Evolutionary conservation across 2,797 vertebrate genomes (phyloP).

Genomic region (Mastacembelus armatus): DNA sequence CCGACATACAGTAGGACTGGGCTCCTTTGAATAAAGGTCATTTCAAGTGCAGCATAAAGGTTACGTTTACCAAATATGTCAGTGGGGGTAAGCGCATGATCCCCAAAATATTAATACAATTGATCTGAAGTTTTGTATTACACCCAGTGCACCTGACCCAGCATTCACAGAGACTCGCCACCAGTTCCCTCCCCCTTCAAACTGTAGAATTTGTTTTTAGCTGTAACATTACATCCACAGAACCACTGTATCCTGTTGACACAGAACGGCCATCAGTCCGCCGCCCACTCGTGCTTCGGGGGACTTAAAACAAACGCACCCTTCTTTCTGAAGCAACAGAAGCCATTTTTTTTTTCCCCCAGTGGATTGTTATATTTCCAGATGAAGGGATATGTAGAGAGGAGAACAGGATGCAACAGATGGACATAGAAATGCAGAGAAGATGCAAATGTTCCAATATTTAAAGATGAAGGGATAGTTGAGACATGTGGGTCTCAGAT

Average conservation of each 20-base stretch:
- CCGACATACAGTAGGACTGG: not conserved
- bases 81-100: too few species aligned
- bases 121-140: not conserved
- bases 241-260: not conserved
- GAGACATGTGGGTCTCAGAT: too few species aligned
- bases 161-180: too few species aligned
- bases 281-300: not conserved
- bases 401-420: not conserved
- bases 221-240: not conserved
- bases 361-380: too few species aligned
- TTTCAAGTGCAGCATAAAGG: slow-evolving; percentile 15
- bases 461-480: not conserved
- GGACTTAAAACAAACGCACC: not conserved
- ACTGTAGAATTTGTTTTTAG: not conserved
- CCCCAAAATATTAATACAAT: too few species aligned
- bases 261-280: not conserved
- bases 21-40: slow-evolving; percentile 18
- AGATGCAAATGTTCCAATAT: not conserved
- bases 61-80: not conserved
- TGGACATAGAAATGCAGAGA: too few species aligned
- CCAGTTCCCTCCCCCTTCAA: too few species aligned
- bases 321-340: not conserved
- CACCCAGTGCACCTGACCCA: not conserved
- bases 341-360: not conserved
- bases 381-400: too few species aligned